phyloP scores from a whole-genome alignment of 2,797 vertebrate species.

The Thripadectes ignobilis region DNA sequence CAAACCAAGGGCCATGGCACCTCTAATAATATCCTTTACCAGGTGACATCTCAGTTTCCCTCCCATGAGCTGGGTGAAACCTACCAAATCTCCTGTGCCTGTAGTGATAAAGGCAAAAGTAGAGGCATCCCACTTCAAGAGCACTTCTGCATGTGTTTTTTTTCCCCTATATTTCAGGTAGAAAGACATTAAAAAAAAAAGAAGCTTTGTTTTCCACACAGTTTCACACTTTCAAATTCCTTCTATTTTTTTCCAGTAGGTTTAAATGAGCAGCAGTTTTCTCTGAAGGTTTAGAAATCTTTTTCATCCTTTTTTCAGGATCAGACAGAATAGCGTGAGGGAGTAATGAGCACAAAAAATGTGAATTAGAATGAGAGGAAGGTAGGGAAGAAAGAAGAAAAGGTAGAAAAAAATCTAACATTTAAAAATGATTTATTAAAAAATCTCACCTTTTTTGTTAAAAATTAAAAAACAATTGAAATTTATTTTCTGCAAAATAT shows the following conservation, averaged over 20 bases:
- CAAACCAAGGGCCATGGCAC: not conserved
- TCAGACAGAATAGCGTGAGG: not conserved
- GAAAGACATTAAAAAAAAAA: not conserved
- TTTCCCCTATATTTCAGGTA: not conserved
- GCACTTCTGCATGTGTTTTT: fast-evolving
- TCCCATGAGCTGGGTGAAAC: not conserved
- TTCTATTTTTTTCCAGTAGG: not conserved
- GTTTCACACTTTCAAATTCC: not conserved
- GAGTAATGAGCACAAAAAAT: not conserved
- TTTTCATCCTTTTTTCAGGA: not conserved
- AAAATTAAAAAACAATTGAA: not conserved
- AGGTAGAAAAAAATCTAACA: not conserved
- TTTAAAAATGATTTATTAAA: not conserved
- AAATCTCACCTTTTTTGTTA: not conserved
- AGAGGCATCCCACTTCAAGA: not conserved
- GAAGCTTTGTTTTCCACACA: not conserved
- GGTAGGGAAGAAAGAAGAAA: not conserved
- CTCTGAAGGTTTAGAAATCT: not conserved
- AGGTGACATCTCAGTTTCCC: not conserved
- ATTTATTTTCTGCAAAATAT: not conserved
- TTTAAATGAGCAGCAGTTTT: not conserved
- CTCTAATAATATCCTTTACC: not conserved
- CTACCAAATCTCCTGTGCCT: not conserved
- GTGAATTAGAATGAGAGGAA: not conserved
- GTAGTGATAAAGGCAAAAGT: not conserved